A percentile compares a stretch with the other conserved stretches of the same genome.
Conservation (phyloP, 1,140 invertebrate genomes). For the Camponotus pennsylvanicus region DNA sequence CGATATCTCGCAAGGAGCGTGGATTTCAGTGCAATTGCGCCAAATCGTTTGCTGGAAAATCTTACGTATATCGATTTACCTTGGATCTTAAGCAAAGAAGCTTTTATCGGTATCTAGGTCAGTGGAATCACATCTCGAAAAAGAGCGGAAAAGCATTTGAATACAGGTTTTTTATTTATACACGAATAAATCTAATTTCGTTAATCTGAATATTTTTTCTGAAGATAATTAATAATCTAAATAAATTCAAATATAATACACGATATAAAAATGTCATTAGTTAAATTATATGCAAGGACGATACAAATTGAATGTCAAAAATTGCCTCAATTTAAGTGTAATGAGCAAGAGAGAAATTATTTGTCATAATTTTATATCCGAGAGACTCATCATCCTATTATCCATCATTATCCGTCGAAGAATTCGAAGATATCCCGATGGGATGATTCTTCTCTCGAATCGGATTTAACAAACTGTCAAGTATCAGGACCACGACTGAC, state of each 20-base stretch:
- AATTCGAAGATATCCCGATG: neutral
- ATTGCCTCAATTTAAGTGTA: neutral
- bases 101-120: slow-evolving; percentile 55
- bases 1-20: slow-evolving; percentile 24
- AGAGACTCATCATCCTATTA: neutral
- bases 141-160: neutral
- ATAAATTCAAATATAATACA: slow-evolving; percentile 1
- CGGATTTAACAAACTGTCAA: slow-evolving; percentile 59
- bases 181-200: neutral
- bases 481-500: slow-evolving; percentile 56
- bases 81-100: slow-evolving; percentile 1
- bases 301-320: too few species aligned
- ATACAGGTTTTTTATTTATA: neutral
- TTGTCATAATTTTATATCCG: neutral
- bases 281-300: neutral
- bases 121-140: neutral
- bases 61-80: slow-evolving; percentile 32
- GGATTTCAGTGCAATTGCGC: slow-evolving; percentile 67
- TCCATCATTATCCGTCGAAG: neutral
- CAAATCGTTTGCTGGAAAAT: slow-evolving; percentile 62
- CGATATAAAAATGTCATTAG: neutral
- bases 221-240: neutral
- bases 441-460: neutral
- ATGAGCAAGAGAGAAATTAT: neutral
- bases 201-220: neutral